Evolutionary conservation across 37 sponge, comb jelly and placozoan species (phyloP).

Genomic region (Tethya wilhelma): DNA sequence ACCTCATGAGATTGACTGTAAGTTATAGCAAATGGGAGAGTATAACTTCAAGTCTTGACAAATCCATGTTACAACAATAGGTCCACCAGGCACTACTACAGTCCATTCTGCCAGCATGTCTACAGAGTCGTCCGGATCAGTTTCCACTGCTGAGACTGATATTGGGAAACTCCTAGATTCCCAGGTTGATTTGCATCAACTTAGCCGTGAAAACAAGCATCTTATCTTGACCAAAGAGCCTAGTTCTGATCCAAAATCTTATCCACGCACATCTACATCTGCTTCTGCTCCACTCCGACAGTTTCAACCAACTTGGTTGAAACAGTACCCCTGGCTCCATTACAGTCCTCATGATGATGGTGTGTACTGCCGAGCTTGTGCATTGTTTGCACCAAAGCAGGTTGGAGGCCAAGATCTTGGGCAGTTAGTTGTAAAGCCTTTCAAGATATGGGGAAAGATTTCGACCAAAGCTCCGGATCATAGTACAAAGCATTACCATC

Average conservation of each 20-base stretch:
- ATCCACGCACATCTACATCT: constrained; percentile 55
- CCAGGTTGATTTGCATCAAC: constrained; percentile 1
- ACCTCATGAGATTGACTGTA: neutral
- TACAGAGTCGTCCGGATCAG: neutral
- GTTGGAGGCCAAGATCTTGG: constrained; percentile 50
- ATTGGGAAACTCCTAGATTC: constrained; percentile 44
- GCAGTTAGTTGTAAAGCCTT: constrained; percentile 45
- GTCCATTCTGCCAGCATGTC: neutral
- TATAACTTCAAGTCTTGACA: neutral
- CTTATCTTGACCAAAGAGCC: constrained; percentile 37
- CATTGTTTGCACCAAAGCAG: constrained; percentile 40
- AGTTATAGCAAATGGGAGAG: neutral
- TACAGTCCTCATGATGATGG: constrained; percentile 45
- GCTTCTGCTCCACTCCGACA: constrained; percentile 31
- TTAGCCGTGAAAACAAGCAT: constrained; percentile 34
- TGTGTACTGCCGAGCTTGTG: constrained; percentile 59
- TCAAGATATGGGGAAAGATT: constrained; percentile 30
- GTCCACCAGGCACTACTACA: neutral
- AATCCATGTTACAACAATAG: neutral
- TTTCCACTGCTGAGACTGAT: constrained; percentile 19
- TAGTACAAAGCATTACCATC: neutral
- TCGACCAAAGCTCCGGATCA: neutral
- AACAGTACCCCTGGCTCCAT: constrained; percentile 20
- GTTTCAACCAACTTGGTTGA: constrained; percentile 68
- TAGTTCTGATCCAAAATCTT: constrained; percentile 36